Percentiles rank a stretch among this genome's conserved stretches.
Evolutionary conservation across 2,797 vertebrate species (phyloP).

Genomic region (Cyprinella venusta): DNA sequence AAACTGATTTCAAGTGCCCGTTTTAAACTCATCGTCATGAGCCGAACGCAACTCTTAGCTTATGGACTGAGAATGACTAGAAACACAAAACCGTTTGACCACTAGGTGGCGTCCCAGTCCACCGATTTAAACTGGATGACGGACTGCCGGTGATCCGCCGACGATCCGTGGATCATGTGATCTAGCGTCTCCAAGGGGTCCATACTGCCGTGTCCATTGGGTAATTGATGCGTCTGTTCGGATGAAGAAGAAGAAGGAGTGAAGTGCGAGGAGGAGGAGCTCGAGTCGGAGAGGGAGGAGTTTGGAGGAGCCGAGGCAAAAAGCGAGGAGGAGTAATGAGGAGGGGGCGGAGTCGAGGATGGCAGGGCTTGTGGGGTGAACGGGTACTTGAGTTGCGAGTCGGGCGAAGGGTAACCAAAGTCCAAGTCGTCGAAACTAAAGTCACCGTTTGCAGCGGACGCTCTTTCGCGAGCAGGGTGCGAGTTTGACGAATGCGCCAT

Average conservation of each 20-base stretch:
- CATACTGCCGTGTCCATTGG: conserved; percentile 76
- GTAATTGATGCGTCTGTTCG: conserved; percentile 50
- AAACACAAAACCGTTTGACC: background rate
- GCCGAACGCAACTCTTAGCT: conserved; percentile 36
- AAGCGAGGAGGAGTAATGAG: conserved; percentile 67
- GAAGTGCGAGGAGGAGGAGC: conserved; percentile 66
- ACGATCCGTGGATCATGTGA: conserved; percentile 73
- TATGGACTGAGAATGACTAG: conserved; percentile 46
- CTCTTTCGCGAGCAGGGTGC: conserved; percentile 15
- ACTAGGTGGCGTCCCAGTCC: conserved; percentile 70
- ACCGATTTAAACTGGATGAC: conserved; percentile 88
- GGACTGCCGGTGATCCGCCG: conserved; percentile 80
- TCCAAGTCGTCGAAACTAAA: conserved; percentile 67
- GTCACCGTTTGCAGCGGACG: conserved; percentile 57
- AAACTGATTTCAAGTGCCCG: conserved; percentile 11
- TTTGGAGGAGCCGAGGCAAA: conserved; percentile 58
- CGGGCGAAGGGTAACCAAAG: conserved; percentile 51
- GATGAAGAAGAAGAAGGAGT: conserved; percentile 64
- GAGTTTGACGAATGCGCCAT: background rate
- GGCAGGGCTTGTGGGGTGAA: conserved; percentile 62
- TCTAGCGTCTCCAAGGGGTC: conserved; percentile 72
- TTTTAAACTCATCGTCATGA: conserved; percentile 13
- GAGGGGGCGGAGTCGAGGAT: conserved; percentile 65
- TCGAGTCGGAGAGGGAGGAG: conserved; percentile 58
- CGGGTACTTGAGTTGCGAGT: conserved; percentile 24